A percentile compares a stretch with the other conserved stretches of the same genome.
Conservation (phyloP, 1,140 invertebrate species). For the Glossosoma conforme region DNA sequence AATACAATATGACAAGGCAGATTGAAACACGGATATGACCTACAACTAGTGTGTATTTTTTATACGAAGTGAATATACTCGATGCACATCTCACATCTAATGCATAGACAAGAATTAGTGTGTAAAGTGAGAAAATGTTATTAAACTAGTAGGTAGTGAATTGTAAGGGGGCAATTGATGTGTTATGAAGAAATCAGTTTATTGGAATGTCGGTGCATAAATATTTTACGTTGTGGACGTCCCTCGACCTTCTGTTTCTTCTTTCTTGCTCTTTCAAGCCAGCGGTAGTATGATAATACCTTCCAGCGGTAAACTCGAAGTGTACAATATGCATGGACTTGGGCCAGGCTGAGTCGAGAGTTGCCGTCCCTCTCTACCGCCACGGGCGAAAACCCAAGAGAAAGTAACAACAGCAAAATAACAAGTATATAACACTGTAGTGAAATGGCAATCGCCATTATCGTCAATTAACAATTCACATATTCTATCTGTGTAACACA, state of each 20-base stretch:
- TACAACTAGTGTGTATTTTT: no score
- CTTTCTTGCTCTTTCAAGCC: conserved; percentile 7
- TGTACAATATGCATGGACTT: conserved; percentile 10
- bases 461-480: conserved; percentile 19
- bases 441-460: conserved; percentile 25
- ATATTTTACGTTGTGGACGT: conserved; percentile 24
- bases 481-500: conserved; percentile 4
- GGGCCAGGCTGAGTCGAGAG: conserved; percentile 11
- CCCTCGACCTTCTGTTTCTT: conserved; percentile 22
- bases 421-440: conserved; percentile 18
- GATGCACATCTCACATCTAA: no score
- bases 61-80: no score
- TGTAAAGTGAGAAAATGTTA: no score
- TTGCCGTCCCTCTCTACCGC: conserved; percentile 15
- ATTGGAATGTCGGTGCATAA: conserved; percentile 24
- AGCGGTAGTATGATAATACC: no score
- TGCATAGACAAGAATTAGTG: no score
- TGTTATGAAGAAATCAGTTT: no score
- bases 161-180: no score
- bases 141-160: no score
- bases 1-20: no score
- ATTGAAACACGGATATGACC: no score
- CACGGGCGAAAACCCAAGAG: conserved; percentile 23
- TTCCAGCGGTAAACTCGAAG: no score
- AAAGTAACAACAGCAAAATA: conserved; percentile 24